These are phyloP conservation scores for Choloepus hoffmanni DNA, from an alignment of 2,113 vertebrate genomes.

Conservation along the genomic window DNA sequence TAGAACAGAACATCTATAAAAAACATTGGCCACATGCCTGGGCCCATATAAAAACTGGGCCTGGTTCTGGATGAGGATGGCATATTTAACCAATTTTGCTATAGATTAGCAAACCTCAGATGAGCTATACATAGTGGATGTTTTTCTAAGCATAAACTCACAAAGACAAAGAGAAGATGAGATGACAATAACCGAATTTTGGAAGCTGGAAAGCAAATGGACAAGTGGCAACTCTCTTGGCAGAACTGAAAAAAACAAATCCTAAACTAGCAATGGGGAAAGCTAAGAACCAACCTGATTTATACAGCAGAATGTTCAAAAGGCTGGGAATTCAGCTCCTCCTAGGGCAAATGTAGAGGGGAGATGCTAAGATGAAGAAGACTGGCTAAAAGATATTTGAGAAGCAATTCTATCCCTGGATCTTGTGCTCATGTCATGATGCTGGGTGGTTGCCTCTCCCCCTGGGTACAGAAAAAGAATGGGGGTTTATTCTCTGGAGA, in stretches of 20 bases:
- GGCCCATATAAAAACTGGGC: conserved; percentile 50
- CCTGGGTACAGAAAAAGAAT: not conserved
- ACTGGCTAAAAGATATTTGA: not conserved
- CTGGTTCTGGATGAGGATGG: not conserved
- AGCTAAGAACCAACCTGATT: not conserved
- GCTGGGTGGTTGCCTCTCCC: not conserved
- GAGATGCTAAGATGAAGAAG: not conserved
- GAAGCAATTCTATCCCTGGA: not conserved
- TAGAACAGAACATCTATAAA: conserved; percentile 57
- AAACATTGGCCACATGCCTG: conserved; percentile 55
- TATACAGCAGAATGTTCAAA: not conserved
- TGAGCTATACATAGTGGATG: not conserved
- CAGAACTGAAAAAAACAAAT: not conserved
- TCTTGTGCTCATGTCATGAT: not conserved
- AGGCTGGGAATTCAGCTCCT: not conserved
- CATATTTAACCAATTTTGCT: conserved; percentile 43
- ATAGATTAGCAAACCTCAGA: conserved; percentile 22
- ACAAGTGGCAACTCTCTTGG: not conserved
- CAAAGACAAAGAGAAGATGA: not conserved
- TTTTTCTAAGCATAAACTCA: not conserved
- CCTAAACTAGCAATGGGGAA: not conserved
- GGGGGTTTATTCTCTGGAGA: not conserved
- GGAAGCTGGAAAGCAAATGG: not conserved
- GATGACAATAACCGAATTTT: conserved; percentile 18
- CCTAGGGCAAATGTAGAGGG: fast-evolving